Evolutionary conservation across 2,113 vertebrate genomes (phyloP).

Genomic region (Echinops telfairi): DNA sequence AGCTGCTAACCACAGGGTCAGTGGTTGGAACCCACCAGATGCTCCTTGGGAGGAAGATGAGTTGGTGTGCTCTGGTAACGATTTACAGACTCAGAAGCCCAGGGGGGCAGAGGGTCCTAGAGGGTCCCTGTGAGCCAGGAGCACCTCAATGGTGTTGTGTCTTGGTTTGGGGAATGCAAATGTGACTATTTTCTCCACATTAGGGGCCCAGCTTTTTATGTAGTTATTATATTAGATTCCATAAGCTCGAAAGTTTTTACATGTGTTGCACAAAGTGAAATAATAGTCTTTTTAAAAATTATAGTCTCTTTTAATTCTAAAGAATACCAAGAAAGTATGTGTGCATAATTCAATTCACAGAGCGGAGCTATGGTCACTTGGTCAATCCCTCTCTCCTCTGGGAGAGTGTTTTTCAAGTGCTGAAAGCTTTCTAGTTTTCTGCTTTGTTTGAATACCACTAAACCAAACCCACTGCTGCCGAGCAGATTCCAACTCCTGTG

Average conservation of each 20-base stretch:
- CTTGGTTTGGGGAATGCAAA: background rate
- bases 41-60: too few relatives aligned
- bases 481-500: too few relatives aligned
- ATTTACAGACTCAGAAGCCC: too few relatives aligned
- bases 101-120: too few relatives aligned
- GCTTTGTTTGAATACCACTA: background rate
- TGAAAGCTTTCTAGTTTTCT: background rate
- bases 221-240: background rate
- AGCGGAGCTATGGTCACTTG: background rate
- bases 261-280: slow-evolving; percentile 25
- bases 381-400: background rate
- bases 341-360: background rate
- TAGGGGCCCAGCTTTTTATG: too few relatives aligned
- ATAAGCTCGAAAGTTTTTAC: background rate
- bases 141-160: too few relatives aligned
- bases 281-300: slow-evolving; percentile 14
- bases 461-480: too few relatives aligned
- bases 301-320: slow-evolving; percentile 16
- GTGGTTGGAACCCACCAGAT: too few relatives aligned
- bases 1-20: too few relatives aligned
- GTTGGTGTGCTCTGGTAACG: too few relatives aligned
- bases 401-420: background rate
- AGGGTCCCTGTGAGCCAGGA: too few relatives aligned
- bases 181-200: background rate
- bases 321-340: slow-evolving; percentile 43